phyloP scores from a whole-genome alignment of 2,888 invertebrate species.

The Callinectes sapidus region DNA sequence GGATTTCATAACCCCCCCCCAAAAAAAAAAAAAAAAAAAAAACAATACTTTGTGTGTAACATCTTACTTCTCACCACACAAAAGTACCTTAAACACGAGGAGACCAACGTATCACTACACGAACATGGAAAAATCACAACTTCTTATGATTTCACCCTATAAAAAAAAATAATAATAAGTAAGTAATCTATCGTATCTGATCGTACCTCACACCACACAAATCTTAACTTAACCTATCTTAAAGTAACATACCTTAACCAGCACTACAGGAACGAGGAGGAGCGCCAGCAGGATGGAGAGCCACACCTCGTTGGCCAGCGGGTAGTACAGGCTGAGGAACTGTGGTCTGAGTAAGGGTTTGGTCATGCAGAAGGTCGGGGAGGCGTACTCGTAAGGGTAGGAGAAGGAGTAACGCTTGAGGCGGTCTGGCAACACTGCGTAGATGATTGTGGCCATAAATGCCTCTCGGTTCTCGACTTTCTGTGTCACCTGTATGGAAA shows the following conservation, averaged over 20 bases:
- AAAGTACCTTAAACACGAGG: too few relatives aligned
- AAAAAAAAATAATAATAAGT: too few relatives aligned
- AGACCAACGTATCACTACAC: too few relatives aligned
- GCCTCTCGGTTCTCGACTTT: conserved; percentile 53
- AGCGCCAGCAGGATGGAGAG: conserved; percentile 43
- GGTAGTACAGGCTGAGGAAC: conserved; percentile 63
- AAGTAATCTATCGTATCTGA: neutral
- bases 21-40: too few relatives aligned
- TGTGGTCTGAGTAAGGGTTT: conserved; percentile 62
- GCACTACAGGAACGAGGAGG: conserved; percentile 39
- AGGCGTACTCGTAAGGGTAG: conserved; percentile 58
- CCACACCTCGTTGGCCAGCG: conserved; percentile 57
- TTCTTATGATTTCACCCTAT: too few relatives aligned
- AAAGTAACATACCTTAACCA: conserved; percentile 38
- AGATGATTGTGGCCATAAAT: conserved; percentile 57
- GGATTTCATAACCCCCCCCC: too few relatives aligned
- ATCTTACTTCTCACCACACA: too few relatives aligned
- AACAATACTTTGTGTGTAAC: too few relatives aligned
- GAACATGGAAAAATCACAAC: too few relatives aligned
- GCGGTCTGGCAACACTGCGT: conserved; percentile 59
- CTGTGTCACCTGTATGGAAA: conserved; percentile 49
- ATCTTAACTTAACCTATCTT: too few relatives aligned
- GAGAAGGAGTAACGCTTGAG: conserved; percentile 56
- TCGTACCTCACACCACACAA: neutral
- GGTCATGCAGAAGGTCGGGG: conserved; percentile 62